Evolutionary conservation across 2,888 invertebrate genomes (phyloP), one percentile per base, ranked within the genome.

Genomic region (Ashinkailepas kermadecensis): DNA sequence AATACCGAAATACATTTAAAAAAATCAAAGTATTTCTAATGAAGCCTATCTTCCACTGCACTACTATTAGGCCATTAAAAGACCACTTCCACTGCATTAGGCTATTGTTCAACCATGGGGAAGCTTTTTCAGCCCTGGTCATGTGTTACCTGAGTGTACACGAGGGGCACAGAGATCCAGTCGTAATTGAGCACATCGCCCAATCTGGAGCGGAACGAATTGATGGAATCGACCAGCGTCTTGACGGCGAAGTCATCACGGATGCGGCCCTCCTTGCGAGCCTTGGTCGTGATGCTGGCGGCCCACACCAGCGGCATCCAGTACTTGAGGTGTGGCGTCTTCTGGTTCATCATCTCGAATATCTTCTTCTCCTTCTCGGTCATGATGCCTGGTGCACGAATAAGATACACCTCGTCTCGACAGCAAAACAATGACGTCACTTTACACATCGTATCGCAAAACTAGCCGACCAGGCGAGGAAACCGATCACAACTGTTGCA

Each of bases 301-400:
- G 95, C 95, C 96, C 96, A 96, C 23, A 95, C 95, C 81, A 95
- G 88, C 0, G 96, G 96, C 93, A 96, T 94, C 95, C 95, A 96
- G 87, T 95, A 96, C 89, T 93, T 93, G 21, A 95, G 94, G 93
- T 95, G 95, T 8, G 94, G 84, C 18, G 94, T 94, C 87, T 95
- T 95, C 21, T 92, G 92, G 87, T 95, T 94, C 92, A 96, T 92
- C 86, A 94, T 91, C 87, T 96, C 95, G 87, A 96, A 95, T 81
- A 96, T 95, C 87, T 95, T 95, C 88, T 93, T 92, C 88, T 96
- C 96, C 85, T 94, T 95, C 86, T 95, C 95, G 89, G 95, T 90
- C 94, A 96, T 94, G 79, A 96, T 89, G 86, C 74, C 74, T 74
- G 67, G n/a, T 21, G 39, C 39, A 39, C 39, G 39, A 39, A 39